Conservation (phyloP, 2,888 invertebrate genomes). For the Lepidochitona cinerea region DNA sequence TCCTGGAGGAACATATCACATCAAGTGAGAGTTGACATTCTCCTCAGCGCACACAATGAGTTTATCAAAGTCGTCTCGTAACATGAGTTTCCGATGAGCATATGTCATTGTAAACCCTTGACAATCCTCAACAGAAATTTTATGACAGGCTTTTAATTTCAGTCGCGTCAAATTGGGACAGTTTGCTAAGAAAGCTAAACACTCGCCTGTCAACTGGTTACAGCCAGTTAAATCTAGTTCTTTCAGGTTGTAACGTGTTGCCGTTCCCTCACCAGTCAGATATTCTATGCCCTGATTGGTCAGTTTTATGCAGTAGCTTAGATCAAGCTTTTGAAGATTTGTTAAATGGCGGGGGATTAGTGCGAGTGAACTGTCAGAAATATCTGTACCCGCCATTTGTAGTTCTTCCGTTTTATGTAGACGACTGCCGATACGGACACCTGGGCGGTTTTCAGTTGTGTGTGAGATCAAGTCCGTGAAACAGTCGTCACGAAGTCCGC, state of each 20-base stretch:
- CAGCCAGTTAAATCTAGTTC: slow-evolving; percentile 43
- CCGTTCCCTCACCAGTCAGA: slow-evolving; percentile 33
- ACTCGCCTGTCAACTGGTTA: slow-evolving; percentile 37
- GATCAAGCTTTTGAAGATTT: slow-evolving; percentile 80
- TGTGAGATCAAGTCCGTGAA: slow-evolving; percentile 88
- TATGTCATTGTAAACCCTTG: slow-evolving; percentile 13
- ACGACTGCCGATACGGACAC: slow-evolving; percentile 80
- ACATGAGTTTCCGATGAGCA: not conserved
- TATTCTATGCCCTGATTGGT: slow-evolving; percentile 88
- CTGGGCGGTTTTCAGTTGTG: slow-evolving; percentile 86
- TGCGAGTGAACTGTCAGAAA: slow-evolving; percentile 87
- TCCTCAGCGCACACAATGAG: not conserved
- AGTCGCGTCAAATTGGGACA: slow-evolving; percentile 27
- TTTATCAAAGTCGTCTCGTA: slow-evolving; percentile 3
- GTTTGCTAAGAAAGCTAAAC: slow-evolving; percentile 22
- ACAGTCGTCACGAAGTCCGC: slow-evolving; percentile 87
- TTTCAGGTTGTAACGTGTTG: slow-evolving; percentile 33
- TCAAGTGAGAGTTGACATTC: not conserved
- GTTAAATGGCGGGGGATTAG: slow-evolving; percentile 65
- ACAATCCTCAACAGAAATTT: slow-evolving; percentile 21
- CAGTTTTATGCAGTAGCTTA: slow-evolving; percentile 88
- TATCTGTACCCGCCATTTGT: slow-evolving; percentile 87
- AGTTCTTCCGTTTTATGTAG: slow-evolving; percentile 84
- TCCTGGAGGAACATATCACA: too few species aligned
- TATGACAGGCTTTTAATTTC: slow-evolving; percentile 28